Conservation (phyloP, 2,888 invertebrate species). For the Macaria notata region DNA sequence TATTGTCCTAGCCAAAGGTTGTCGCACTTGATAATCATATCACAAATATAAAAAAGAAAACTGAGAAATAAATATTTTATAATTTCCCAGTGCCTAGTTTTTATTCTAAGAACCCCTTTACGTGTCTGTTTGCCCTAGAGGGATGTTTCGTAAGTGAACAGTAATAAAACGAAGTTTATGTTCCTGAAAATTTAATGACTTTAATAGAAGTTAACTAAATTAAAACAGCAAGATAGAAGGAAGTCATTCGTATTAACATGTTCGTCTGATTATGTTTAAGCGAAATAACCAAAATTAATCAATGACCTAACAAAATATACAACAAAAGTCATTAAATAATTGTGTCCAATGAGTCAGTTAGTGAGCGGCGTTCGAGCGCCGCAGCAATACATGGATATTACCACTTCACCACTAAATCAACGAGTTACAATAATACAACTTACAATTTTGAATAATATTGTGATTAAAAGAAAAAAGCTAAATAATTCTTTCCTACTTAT, state of each 20-base stretch:
- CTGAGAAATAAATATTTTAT: too few relatives aligned
- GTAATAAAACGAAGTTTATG: slow-evolving; percentile 56
- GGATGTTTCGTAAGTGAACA: slow-evolving; percentile 3
- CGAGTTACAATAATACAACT: slow-evolving; percentile 78
- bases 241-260: slow-evolving; percentile 78
- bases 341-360: slow-evolving; percentile 73
- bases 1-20: too few relatives aligned
- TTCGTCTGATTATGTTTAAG: slow-evolving; percentile 74
- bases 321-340: slow-evolving; percentile 83
- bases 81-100: too few relatives aligned
- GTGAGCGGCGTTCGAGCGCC: slow-evolving; percentile 65
- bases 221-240: slow-evolving; percentile 81
- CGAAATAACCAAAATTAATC: slow-evolving; percentile 80
- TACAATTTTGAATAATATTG: slow-evolving; percentile 82
- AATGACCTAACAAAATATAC: slow-evolving; percentile 83
- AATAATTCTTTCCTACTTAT: slow-evolving; percentile 82
- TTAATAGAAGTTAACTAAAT: slow-evolving; percentile 83
- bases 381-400: slow-evolving; percentile 63
- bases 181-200: slow-evolving; percentile 83
- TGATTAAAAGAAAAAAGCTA: slow-evolving; percentile 81
- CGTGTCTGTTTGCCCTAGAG: too few relatives aligned
- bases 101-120: too few relatives aligned
- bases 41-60: too few relatives aligned
- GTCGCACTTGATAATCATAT: too few relatives aligned
- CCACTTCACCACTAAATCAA: slow-evolving; percentile 72